A percentile compares a stretch with the other conserved stretches of the same genome.
Evolutionary conservation across 2,888 invertebrate genomes (phyloP).

Genomic region (Leptura quadrifasciata): DNA sequence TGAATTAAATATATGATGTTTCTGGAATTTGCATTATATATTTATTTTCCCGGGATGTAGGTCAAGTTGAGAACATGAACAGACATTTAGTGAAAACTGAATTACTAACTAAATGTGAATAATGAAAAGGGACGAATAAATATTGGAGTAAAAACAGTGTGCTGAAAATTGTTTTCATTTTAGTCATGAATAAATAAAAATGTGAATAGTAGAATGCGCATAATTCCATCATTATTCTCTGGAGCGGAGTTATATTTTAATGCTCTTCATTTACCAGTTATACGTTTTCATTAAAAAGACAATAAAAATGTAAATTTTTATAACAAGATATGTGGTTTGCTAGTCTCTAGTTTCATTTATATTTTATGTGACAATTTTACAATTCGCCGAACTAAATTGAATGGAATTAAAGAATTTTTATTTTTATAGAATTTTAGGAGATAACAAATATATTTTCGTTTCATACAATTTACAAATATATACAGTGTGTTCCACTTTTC

Average conservation of each 20-base stretch:
- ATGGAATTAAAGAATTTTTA: background rate
- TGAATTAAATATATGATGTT: constrained; percentile 3
- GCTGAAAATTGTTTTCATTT: constrained; percentile 53
- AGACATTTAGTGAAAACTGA: background rate
- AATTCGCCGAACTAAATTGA: background rate
- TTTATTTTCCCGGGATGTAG: constrained; percentile 3
- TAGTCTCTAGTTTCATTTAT: constrained; percentile 39
- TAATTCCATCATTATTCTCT: constrained; percentile 60
- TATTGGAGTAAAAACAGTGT: background rate
- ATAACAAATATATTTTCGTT: background rate
- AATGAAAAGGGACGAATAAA: background rate
- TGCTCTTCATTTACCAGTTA: constrained; percentile 63
- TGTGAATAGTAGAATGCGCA: constrained; percentile 53
- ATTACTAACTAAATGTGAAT: background rate
- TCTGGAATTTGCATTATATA: background rate
- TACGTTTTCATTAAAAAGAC: constrained; percentile 66
- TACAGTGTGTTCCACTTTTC: no score
- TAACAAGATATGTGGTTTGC: constrained; percentile 46
- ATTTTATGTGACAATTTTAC: constrained; percentile 16
- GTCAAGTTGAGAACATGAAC: background rate
- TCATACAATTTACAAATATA: background rate
- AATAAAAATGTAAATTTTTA: constrained; percentile 67
- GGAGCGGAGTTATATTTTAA: constrained; percentile 62
- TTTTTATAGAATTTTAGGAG: background rate
- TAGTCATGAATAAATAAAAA: constrained; percentile 53